These are phyloP conservation scores for Acropora yongei DNA, from an alignment of 64 coral and sea anemone genomes.

Conservation along the genomic window DNA sequence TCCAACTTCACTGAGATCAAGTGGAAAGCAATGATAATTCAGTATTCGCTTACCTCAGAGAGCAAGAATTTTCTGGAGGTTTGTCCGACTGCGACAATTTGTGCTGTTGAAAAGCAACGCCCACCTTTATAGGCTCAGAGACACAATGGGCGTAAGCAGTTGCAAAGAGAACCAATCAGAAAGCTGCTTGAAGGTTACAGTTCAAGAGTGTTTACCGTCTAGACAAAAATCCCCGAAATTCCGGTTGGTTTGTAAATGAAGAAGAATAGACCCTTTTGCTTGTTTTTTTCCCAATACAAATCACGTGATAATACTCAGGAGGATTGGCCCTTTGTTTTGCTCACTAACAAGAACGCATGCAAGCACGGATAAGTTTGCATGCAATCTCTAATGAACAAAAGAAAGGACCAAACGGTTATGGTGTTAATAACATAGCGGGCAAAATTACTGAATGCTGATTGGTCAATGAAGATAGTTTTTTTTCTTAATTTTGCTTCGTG, in stretches of 20 bases:
- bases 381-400: neutral
- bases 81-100: constrained; percentile 16
- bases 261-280: no score
- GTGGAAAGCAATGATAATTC: neutral
- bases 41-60: constrained; percentile 2
- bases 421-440: no score
- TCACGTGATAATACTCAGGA: no score
- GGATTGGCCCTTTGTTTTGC: no score
- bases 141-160: neutral
- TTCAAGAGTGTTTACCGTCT: neutral
- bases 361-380: no score
- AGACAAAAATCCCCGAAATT: neutral
- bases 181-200: neutral
- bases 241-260: no score
- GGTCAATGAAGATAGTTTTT: no score
- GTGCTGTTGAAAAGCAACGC: neutral
- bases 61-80: neutral
- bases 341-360: no score
- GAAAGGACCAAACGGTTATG: neutral
- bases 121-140: neutral
- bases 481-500: no score
- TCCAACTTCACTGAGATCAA: neutral
- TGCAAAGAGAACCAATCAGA: neutral
- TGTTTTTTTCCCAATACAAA: no score
- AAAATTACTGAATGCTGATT: no score